Base-by-base conservation (phyloP, 1,140 invertebrate species). In the Holotrichia oblita region DNA sequence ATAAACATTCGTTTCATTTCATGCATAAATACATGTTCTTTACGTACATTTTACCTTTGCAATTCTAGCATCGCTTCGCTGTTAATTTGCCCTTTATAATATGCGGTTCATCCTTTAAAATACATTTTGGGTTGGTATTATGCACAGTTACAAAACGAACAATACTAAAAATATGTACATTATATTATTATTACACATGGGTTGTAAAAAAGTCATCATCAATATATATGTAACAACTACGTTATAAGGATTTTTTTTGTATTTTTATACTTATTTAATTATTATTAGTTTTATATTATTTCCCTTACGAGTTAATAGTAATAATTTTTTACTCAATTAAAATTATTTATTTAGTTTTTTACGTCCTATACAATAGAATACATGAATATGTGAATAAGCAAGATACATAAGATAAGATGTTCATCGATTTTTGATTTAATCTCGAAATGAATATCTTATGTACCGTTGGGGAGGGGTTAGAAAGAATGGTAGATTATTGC, bases 131-230 rank as follows among this genome's bases (percentile, higher is more conserved):
- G 14, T 55, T 55, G 1, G 48, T 55, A n/a, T 55, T 55, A 14
- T 2, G 42, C n/a, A 48, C 10, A 12, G 12, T 12, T 48, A 48
- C 12, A 55, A 55, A 55, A n/a, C 14, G 48, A 55, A 55, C 48
- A 55, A 55, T n/a, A 55, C 48, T 55, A 55, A 55, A 55, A 55
- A 55, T 55, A 55, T 55, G n/a, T 55, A 55, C 48, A 55, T 55
- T 55, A n/a, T 17, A 55, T 55, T 69, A 69, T 69, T 10, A 27
- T 69, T 69, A 69, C 27, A 27, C 12, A 2, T 69, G 61, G 22
- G 22, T 69, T 69, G 61, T 69, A 69, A 69, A 69, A 69, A 69
- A 69, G 61, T 69, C 61, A 69, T 69, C 48, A 10, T 69, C 27
- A 34, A 34, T 34, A 34, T 4, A 34, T 69, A 27, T 69, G 22